These are phyloP conservation scores for Rachycentron canadum DNA, from an alignment of 2,797 vertebrate genomes.

Conservation along the genomic window DNA sequence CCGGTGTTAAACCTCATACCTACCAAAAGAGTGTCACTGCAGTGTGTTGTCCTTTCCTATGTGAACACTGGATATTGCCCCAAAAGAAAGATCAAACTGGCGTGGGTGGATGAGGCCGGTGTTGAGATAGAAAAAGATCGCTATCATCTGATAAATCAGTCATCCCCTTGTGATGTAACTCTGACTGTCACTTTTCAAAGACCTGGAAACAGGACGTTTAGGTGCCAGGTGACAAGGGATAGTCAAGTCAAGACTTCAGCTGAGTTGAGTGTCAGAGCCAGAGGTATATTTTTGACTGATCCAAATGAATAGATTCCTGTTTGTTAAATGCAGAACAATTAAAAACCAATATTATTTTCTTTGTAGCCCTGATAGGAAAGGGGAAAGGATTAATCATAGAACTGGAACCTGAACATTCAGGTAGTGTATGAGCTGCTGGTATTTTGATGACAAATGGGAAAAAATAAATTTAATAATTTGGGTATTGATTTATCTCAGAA, in stretches of 20 bases:
- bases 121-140: constrained; percentile 25
- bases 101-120: constrained; percentile 49
- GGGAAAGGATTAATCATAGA: constrained; percentile 17
- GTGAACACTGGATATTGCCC: not conserved
- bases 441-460: no score
- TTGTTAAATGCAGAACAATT: not conserved
- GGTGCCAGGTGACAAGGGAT: constrained; percentile 35
- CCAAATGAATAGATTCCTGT: not conserved
- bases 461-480: not conserved
- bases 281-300: constrained; percentile 43
- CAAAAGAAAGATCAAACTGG: not conserved
- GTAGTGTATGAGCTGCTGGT: constrained; percentile 8
- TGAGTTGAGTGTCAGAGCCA: constrained; percentile 25
- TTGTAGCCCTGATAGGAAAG: constrained; percentile 22
- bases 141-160: constrained; percentile 2
- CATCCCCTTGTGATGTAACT: constrained; percentile 18
- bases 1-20: constrained; percentile 29
- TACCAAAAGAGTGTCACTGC: constrained; percentile 17
- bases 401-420: constrained; percentile 24
- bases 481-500: not conserved
- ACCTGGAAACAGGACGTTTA: constrained; percentile 34
- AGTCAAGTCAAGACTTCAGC: not conserved
- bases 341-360: not conserved
- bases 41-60: constrained; percentile 49
- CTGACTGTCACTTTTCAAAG: constrained; percentile 47